Percentiles rank a stretch among this genome's conserved stretches.
These are phyloP conservation scores for Lasioglossum vierecki DNA, from an alignment of 2,888 invertebrate species.

Conservation along the genomic window DNA sequence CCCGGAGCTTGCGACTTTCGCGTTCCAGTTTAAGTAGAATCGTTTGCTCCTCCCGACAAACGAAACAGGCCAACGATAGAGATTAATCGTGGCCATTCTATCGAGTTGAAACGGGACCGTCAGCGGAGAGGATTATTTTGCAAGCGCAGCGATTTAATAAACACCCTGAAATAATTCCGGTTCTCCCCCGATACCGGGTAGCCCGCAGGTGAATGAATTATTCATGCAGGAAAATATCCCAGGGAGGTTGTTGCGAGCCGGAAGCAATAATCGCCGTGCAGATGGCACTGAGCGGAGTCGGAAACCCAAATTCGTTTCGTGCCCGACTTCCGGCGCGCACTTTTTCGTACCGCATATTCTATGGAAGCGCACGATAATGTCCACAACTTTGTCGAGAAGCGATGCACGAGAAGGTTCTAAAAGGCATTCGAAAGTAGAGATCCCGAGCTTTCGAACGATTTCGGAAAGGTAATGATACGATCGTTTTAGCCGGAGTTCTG, in stretches of 20 bases:
- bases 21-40: not conserved
- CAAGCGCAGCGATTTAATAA: conserved; percentile 9
- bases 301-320: conserved; percentile 1
- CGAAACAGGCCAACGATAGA: not conserved
- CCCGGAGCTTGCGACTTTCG: not conserved
- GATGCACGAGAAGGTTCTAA: not conserved
- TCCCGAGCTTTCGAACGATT: not conserved
- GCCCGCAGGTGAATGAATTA: not conserved
- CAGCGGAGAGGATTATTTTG: not conserved
- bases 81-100: not conserved
- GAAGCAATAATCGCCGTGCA: not conserved
- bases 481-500: not conserved
- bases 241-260: not conserved
- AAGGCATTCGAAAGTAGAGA: not conserved
- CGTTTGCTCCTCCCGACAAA: not conserved
- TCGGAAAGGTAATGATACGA: not conserved
- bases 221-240: conserved; percentile 8
- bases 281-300: not conserved
- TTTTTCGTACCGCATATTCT: not conserved
- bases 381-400: not conserved
- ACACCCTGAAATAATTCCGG: not conserved
- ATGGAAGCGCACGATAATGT: not conserved
- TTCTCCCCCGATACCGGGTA: not conserved
- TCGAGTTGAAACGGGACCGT: not conserved
- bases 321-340: not conserved